A percentile compares a stretch with the other conserved stretches of the same genome.
phyloP scores from a whole-genome alignment of 2,797 vertebrate species.

The Odontamblyopus rebecca region DNA sequence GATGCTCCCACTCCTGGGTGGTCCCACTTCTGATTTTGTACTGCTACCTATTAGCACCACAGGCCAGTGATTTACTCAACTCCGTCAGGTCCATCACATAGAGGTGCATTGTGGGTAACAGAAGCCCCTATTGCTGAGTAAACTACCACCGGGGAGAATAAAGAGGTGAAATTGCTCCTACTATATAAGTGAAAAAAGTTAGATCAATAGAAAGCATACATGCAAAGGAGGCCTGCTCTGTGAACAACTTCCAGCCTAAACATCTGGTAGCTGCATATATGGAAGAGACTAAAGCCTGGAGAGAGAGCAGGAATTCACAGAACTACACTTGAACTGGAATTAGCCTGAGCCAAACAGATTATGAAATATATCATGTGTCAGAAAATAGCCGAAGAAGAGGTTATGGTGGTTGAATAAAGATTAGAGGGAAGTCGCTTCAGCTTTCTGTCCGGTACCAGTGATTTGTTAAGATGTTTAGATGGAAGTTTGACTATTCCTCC shows the following conservation, averaged over 20 bases:
- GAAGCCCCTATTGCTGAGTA: slow-evolving; percentile 80
- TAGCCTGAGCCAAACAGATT: slow-evolving; percentile 22
- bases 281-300: slow-evolving; percentile 57
- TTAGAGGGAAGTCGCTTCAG: neutral
- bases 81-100: slow-evolving; percentile 82
- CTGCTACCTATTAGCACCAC: slow-evolving; percentile 89
- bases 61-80: slow-evolving; percentile 90
- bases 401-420: slow-evolving; percentile 3
- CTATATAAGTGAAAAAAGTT: slow-evolving; percentile 75
- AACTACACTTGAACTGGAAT: slow-evolving; percentile 32
- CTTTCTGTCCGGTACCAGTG: neutral
- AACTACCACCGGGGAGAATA: slow-evolving; percentile 67
- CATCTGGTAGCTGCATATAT: slow-evolving; percentile 60
- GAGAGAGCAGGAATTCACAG: slow-evolving; percentile 60
- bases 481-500: neutral
- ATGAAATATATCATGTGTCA: slow-evolving; percentile 18
- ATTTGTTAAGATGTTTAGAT: neutral
- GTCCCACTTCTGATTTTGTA: slow-evolving; percentile 83
- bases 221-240: slow-evolving; percentile 81
- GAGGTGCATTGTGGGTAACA: slow-evolving; percentile 88
- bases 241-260: slow-evolving; percentile 74
- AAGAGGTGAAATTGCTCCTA: slow-evolving; percentile 62
- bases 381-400: neutral
- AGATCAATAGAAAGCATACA: slow-evolving; percentile 82
- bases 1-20: slow-evolving; percentile 85